Base-by-base conservation (phyloP, 2,113 vertebrate species). In the Nannospalax galili region DNA sequence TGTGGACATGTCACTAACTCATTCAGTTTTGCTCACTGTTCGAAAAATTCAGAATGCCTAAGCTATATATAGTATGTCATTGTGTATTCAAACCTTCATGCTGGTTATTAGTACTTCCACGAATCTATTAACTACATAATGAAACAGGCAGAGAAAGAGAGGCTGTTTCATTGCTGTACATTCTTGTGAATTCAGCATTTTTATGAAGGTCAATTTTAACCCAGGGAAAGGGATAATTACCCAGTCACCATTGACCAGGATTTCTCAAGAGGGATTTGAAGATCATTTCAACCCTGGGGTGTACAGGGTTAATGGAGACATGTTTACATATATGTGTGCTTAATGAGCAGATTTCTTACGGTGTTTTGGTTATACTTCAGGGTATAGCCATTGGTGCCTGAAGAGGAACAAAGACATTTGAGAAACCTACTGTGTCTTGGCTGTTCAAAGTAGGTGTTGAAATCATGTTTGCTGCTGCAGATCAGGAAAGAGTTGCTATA, bases 161-260 rank as follows among this genome's bases (percentile, higher is more conserved):
- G 88, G 72, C 74, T 58, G 48, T 93, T 91, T 92, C 3, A 1
- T 56, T 67, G 67, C 86, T 84, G 84, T 52, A 10, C 89, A 78
- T 91, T 96, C 69, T 35, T 91, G 11, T 91, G 88, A 92, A 48
- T 88, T 93, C n/a, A 67, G 86, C 37, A 64, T 96, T 94, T 95
- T 96, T 84, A 40, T 62, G 70, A 93, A 92, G 88, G 93, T 86
- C 92, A 69, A 19, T 89, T 94, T 92, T 95, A 95, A 91, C 32
- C 26, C 17, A 90, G 75, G 91, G 88, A 94, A 96, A 95, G 32
- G 64, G 78, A 82, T 95, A 79, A 95, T 89, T 90, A 93, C 56
- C 93, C 73, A 96, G 91, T 91, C 73, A 70, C 65, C 32, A 35
- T 65, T 80, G 89, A 88, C 92, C 48, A 72, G 32, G 58, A 77